These are phyloP conservation scores for Polydesmus complanatus DNA, from an alignment of 2,888 invertebrate genomes.

Conservation along the genomic window DNA sequence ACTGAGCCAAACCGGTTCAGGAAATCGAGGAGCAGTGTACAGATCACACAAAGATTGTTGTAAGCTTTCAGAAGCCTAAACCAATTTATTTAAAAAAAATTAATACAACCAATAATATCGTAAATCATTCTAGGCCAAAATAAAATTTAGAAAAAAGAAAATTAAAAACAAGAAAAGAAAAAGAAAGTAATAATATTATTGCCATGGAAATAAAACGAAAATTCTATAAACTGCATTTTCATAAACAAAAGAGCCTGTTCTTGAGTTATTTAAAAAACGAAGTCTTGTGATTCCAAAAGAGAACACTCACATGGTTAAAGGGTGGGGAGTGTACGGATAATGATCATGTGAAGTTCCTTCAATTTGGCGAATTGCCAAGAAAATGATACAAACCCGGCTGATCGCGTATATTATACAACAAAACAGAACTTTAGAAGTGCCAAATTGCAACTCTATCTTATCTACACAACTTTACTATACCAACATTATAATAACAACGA, in stretches of 20 bases:
- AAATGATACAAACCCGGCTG: background rate
- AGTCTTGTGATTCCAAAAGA: background rate
- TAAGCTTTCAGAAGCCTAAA: constrained; percentile 30
- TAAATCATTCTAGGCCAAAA: no score
- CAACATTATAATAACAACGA: no score
- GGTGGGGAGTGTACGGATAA: background rate
- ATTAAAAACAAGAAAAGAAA: no score
- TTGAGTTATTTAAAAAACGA: background rate
- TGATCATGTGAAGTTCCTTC: background rate
- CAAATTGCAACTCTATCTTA: background rate
- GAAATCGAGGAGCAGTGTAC: constrained; percentile 50
- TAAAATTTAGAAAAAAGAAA: no score
- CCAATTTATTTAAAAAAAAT: background rate
- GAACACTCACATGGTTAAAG: no score
- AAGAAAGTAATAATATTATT: background rate
- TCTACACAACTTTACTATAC: no score
- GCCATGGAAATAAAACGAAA: background rate
- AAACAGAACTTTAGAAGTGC: background rate
- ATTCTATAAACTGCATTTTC: background rate
- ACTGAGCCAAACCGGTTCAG: constrained; percentile 51
- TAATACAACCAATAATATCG: no score
- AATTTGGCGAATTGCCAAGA: background rate
- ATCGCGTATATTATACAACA: background rate
- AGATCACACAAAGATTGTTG: constrained; percentile 49
- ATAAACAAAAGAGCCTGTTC: background rate